phyloP scores from a whole-genome alignment of 2,888 invertebrate species.

The Sisyra terminalis region DNA sequence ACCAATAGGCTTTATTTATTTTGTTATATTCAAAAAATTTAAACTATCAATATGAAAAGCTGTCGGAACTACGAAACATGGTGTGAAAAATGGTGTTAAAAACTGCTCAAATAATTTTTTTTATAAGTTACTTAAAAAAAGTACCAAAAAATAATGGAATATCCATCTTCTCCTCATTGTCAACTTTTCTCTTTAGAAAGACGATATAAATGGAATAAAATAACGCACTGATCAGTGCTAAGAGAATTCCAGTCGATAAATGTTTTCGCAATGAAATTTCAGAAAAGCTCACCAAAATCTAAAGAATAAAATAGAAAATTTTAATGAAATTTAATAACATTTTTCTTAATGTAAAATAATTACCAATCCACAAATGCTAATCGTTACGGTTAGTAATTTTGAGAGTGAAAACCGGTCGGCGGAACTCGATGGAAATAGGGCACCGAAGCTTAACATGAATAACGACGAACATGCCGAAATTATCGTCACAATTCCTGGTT shows the following conservation, averaged over 20 bases:
- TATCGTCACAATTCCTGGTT: constrained; percentile 75
- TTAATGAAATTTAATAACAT: not conserved
- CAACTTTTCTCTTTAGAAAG: constrained; percentile 68
- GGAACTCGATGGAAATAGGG: constrained; percentile 66
- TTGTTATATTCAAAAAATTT: too few relatives aligned
- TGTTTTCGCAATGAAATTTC: constrained; percentile 44
- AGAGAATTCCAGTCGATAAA: constrained; percentile 60
- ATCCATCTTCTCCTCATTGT: constrained; percentile 86
- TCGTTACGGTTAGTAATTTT: constrained; percentile 62
- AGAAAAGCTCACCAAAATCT: constrained; percentile 65
- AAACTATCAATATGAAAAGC: too few relatives aligned
- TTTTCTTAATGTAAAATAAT: constrained; percentile 22
- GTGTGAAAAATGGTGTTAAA: too few relatives aligned
- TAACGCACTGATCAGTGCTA: constrained; percentile 73
- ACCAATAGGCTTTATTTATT: too few relatives aligned
- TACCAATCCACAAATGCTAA: constrained; percentile 66
- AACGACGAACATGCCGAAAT: constrained; percentile 79
- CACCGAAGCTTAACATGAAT: constrained; percentile 75
- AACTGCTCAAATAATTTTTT: too few relatives aligned
- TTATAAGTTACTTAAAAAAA: too few relatives aligned
- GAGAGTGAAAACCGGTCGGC: constrained; percentile 75
- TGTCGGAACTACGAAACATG: too few relatives aligned
- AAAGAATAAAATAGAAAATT: constrained; percentile 16
- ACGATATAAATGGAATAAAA: constrained; percentile 85
- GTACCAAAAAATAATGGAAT: constrained; percentile 89